These are phyloP conservation scores for Saccostrea cuccullata DNA, from an alignment of 1,140 invertebrate genomes.

Conservation along the genomic window DNA sequence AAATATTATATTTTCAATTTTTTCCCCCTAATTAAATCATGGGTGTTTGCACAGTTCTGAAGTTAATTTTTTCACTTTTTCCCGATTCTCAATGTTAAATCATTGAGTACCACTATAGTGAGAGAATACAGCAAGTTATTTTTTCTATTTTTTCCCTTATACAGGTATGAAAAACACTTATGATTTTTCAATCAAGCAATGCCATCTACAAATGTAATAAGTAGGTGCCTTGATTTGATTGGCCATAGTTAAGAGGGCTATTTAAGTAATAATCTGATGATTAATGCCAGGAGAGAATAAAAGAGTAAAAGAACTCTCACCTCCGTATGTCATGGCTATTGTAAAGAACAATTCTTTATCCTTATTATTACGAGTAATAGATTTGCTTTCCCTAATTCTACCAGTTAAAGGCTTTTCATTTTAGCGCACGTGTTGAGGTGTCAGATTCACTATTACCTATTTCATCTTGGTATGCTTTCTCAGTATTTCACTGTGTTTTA, in stretches of 20 bases:
- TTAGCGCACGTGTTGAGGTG: background rate
- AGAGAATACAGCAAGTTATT: no score
- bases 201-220: no score
- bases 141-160: no score
- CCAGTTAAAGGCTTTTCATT: background rate
- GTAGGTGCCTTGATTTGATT: background rate
- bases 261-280: background rate
- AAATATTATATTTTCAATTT: no score
- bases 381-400: background rate
- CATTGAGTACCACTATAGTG: no score
- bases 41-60: no score
- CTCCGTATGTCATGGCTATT: background rate
- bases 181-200: no score
- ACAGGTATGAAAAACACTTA: no score
- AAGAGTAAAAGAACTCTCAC: background rate
- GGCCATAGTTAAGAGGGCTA: background rate
- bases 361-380: background rate
- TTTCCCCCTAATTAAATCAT: no score
- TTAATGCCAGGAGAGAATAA: background rate
- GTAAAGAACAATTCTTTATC: background rate
- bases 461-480: background rate
- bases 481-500: background rate
- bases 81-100: no score
- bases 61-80: no score
- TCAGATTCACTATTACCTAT: background rate